Evolutionary conservation across 2,113 vertebrate species (phyloP), one percentile per base, ranked within the genome.

Genomic region (Columba janthina): DNA sequence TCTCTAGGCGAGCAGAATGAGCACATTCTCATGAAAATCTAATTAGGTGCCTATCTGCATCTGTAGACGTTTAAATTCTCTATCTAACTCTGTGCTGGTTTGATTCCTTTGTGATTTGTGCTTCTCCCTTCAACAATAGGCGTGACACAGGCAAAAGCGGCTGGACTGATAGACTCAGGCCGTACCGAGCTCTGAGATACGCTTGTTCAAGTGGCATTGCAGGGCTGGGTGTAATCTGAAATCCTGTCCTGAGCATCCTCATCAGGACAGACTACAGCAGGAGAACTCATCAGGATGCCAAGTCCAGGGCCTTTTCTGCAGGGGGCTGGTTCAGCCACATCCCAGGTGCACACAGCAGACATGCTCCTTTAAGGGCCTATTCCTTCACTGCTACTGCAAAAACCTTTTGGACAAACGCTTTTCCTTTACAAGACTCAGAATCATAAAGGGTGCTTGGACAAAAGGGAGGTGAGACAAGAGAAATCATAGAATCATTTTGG

Each of bases 1-100:
- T 34, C 15, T 93, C 36, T 53, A 69, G 73, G 70, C 61, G 57
- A 66, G 70, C 70, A 87, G 60, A 91, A 64, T 46, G 57, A 85
- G 22, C 32, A 82, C 26, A 48, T 34, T 85, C 12, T 69, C 48
- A 51, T 72, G 66, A 89, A 85, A 85, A 75, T 82, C 80, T 81
- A 13, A 0, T 87, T 80, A 67, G 70, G 57, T 71, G 32, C 42
- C 50, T 78, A 3, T n/a, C 50, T 85, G 36, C 4, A 9, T 65
- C 62, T 88, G 64, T 22, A 81, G 29, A 50, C 56, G 20, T 58
- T 92, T 71, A 67, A 80, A 67, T 67, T 50, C 9, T 53, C 62
- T n/a, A n/a, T 56, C 22, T 60, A 79, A 46, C 20, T 12, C 19
- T 0, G 0, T 56, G 38, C 34, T 74, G 13, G 9, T 86, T 88